These are phyloP conservation scores for Pantherophis guttatus DNA, from an alignment of 2,113 vertebrate genomes.

Conservation along the genomic window DNA sequence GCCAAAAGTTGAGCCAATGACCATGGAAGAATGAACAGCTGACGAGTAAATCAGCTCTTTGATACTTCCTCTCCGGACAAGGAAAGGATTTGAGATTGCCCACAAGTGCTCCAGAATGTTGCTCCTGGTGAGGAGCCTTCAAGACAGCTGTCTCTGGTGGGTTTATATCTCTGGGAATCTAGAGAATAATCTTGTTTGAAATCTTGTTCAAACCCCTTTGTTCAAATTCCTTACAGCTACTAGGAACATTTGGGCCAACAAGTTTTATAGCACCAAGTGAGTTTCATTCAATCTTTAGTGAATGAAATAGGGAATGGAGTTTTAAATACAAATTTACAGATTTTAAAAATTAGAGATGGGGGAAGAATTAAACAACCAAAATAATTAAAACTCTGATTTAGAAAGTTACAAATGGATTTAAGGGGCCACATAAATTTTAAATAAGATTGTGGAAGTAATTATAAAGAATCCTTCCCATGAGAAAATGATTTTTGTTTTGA, in stretches of 20 bases:
- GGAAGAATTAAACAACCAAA: not conserved
- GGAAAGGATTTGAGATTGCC: not conserved
- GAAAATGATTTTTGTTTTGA: not conserved
- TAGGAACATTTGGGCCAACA: not conserved
- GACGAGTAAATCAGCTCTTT: not conserved
- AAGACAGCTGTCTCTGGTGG: not conserved
- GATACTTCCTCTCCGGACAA: not conserved
- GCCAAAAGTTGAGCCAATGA: not conserved
- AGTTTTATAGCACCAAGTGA: not conserved
- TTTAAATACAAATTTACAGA: not conserved
- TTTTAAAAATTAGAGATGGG: not conserved
- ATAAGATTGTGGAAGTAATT: not conserved
- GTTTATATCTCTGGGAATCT: not conserved
- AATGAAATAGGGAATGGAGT: not conserved
- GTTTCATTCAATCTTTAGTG: not conserved
- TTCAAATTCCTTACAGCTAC: not conserved
- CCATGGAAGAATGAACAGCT: not conserved
- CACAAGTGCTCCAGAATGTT: not conserved
- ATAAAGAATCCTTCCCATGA: not conserved
- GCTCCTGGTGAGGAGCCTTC: not conserved
- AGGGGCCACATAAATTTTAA: not conserved
- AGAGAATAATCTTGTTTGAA: not conserved
- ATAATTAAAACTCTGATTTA: not conserved
- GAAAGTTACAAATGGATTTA: not conserved
- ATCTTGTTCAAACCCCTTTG: not conserved